Evolutionary conservation across 2,113 vertebrate genomes (phyloP).

Genomic region (Sceloporus undulatus): DNA sequence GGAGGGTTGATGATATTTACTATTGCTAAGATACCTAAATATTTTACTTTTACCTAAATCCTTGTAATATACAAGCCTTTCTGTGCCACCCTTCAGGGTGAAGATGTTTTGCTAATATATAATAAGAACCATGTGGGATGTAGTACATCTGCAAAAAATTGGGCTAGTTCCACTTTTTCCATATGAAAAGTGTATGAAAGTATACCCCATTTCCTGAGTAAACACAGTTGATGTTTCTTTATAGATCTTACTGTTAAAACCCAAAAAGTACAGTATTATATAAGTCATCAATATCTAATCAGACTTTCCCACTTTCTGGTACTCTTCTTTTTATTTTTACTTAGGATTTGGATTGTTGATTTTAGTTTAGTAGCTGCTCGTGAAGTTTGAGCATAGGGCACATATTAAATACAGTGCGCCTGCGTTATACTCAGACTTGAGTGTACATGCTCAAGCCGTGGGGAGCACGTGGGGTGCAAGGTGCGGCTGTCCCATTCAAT

Average conservation of each 20-base stretch:
- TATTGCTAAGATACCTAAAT: background rate
- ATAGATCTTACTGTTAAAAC: background rate
- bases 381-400: background rate
- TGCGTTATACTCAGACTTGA: no score
- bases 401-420: background rate
- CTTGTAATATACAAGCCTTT: background rate
- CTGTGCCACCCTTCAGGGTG: background rate
- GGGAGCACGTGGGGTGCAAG: no score
- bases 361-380: conserved; percentile 8
- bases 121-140: background rate
- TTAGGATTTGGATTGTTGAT: conserved; percentile 1
- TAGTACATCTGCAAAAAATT: background rate
- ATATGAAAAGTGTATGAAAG: background rate
- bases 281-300: background rate
- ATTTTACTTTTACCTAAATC: background rate
- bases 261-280: background rate
- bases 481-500: no score
- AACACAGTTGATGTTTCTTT: background rate
- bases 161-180: background rate
- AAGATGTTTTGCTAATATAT: background rate
- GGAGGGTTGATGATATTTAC: no score
- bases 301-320: background rate
- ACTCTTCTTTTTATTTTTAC: background rate
- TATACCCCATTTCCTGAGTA: background rate
- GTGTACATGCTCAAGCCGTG: no score